Percentiles rank a stretch among this genome's conserved stretches.
phyloP scores from a whole-genome alignment of 2,113 vertebrate genomes.

The Tupaia chinensis region DNA sequence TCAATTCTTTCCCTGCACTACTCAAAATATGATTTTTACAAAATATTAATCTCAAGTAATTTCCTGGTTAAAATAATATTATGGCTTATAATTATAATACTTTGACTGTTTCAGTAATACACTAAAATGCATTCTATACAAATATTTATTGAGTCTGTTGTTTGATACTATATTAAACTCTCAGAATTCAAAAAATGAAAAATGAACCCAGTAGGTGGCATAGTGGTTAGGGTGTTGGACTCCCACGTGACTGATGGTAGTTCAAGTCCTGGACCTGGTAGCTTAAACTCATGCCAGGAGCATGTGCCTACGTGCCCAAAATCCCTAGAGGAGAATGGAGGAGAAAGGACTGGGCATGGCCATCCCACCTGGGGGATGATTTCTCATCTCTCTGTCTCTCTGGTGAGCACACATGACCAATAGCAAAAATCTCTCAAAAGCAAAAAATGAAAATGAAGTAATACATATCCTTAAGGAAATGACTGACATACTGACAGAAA shows the following conservation, averaged over 20 bases:
- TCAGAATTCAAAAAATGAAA: not conserved
- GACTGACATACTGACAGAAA: not conserved
- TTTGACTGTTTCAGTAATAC: not conserved
- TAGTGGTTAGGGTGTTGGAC: too few relatives aligned
- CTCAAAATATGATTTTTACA: not conserved
- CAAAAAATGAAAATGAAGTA: not conserved
- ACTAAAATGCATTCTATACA: not conserved
- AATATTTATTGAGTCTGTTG: not conserved
- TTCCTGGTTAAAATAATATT: not conserved
- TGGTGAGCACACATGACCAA: too few relatives aligned
- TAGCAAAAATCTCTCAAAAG: too few relatives aligned
- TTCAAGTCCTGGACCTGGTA: too few relatives aligned
- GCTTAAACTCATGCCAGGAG: too few relatives aligned
- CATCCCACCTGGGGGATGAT: too few relatives aligned
- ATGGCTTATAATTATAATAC: not conserved
- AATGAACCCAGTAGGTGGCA: too few relatives aligned
- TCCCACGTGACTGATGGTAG: too few relatives aligned
- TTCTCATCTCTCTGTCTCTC: too few relatives aligned
- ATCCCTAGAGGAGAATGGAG: too few relatives aligned
- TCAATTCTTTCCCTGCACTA: not conserved
- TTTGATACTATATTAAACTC: not conserved
- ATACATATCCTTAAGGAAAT: not conserved
- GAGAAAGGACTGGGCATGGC: too few relatives aligned
- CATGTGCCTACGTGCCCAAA: too few relatives aligned
- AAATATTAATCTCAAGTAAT: not conserved